A percentile compares a stretch with the other conserved stretches of the same genome.
Conservation (phyloP, 2,113 vertebrate genomes). For the Oriolus oriolus region DNA sequence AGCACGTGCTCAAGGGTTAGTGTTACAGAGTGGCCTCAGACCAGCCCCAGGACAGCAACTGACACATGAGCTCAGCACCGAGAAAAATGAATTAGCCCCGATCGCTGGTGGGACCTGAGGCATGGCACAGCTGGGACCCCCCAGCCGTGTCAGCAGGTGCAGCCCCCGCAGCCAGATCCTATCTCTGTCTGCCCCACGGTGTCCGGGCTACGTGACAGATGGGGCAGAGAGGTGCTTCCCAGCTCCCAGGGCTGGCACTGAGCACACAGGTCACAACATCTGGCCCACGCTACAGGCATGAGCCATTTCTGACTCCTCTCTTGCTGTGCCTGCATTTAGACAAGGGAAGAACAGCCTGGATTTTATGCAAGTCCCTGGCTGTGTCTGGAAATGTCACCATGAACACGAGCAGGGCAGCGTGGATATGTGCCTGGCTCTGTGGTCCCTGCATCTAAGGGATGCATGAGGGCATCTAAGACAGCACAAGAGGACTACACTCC, state of each 20-base stretch:
- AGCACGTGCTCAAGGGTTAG: neutral
- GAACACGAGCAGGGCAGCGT: neutral
- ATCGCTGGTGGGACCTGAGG: accelerated
- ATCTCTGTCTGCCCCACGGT: neutral
- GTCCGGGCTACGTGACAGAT: neutral
- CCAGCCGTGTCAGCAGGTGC: neutral
- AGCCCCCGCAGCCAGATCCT: neutral
- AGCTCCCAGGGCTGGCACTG: neutral
- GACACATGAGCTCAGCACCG: neutral
- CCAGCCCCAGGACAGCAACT: accelerated
- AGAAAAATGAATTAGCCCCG: neutral
- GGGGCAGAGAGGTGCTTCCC: neutral
- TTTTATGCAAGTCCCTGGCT: neutral
- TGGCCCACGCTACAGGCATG: accelerated
- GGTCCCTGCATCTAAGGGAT: neutral
- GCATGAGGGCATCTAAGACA: neutral
- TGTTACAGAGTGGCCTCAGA: neutral
- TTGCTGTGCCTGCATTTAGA: accelerated
- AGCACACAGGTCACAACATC: neutral
- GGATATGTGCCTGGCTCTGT: neutral
- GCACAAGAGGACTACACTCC: neutral
- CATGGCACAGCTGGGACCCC: neutral
- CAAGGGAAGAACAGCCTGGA: neutral
- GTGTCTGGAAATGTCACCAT: neutral
- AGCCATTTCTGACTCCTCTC: neutral